phyloP scores from a whole-genome alignment of 1,140 invertebrate genomes.

The Heliconius hewitsoni region DNA sequence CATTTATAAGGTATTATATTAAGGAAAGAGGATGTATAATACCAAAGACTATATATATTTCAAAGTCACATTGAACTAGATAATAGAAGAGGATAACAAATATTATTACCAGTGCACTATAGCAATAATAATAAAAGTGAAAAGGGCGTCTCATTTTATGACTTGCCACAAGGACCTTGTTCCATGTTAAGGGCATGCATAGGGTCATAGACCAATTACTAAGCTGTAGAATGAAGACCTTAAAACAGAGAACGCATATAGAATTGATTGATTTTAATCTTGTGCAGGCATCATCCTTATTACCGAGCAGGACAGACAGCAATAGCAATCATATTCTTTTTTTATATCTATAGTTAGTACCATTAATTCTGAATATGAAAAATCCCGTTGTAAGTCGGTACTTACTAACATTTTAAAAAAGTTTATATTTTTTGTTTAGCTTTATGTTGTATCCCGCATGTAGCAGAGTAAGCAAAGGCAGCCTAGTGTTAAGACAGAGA shows the following conservation, averaged over 20 bases:
- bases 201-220: slow-evolving; percentile 66
- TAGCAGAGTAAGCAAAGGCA: no score
- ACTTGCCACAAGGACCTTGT: slow-evolving; percentile 57
- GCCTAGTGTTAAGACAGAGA: no score
- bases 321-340: not conserved
- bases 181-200: slow-evolving; percentile 66
- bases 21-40: not conserved
- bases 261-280: slow-evolving; percentile 57
- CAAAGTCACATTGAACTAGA: slow-evolving; percentile 36
- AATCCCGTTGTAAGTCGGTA: not conserved
- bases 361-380: no score
- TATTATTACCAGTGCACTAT: slow-evolving; percentile 47
- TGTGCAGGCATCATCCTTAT: slow-evolving; percentile 41
- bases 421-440: no score
- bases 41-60: not conserved
- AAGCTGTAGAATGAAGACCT: slow-evolving; percentile 52
- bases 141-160: slow-evolving; percentile 45
- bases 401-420: no score
- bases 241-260: slow-evolving; percentile 50
- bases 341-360: not conserved
- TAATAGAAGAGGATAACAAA: slow-evolving; percentile 47
- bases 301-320: not conserved
- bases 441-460: no score
- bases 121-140: slow-evolving; percentile 60
- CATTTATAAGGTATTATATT: not conserved